These are phyloP conservation scores for Darevskia mixta DNA, from an alignment of 2,797 vertebrate species.

Conservation along the genomic window DNA sequence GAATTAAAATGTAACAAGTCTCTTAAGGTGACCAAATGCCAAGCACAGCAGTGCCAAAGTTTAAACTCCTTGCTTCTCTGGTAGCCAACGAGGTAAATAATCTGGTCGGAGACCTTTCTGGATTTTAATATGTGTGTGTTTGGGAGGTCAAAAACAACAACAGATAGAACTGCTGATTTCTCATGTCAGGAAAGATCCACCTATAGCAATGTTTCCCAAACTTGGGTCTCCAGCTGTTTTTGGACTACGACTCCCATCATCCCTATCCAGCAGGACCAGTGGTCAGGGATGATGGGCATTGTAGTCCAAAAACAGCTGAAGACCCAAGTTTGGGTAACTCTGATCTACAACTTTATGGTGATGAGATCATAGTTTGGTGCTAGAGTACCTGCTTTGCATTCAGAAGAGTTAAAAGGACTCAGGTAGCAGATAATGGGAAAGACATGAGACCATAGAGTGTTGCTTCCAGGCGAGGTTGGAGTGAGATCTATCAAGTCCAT, in stretches of 20 bases:
- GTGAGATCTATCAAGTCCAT: neutral
- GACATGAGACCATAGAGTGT: too few species aligned
- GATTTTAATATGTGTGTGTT: neutral
- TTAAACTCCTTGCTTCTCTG: slow-evolving; percentile 49
- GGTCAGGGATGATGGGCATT: too few species aligned
- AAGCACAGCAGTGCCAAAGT: neutral
- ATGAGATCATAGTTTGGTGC: neutral
- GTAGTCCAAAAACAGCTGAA: too few species aligned
- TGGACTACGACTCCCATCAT: too few species aligned
- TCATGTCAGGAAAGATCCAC: neutral
- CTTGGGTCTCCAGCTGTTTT: too few species aligned
- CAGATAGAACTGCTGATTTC: neutral
- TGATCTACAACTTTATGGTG: neutral
- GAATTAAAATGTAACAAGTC: slow-evolving; percentile 37
- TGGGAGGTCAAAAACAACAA: neutral
- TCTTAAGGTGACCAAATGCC: slow-evolving; percentile 12
- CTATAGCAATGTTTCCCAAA: neutral
- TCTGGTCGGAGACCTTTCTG: slow-evolving; percentile 14
- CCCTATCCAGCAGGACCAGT: too few species aligned
- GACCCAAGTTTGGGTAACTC: too few species aligned
- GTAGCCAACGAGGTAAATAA: slow-evolving; percentile 61
- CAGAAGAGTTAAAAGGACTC: neutral
- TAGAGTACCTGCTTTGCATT: neutral
- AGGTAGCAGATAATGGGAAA: neutral
- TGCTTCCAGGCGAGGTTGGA: too few species aligned